phyloP scores from a whole-genome alignment of 1,140 invertebrate species.

The Melanaphis sacchari region DNA sequence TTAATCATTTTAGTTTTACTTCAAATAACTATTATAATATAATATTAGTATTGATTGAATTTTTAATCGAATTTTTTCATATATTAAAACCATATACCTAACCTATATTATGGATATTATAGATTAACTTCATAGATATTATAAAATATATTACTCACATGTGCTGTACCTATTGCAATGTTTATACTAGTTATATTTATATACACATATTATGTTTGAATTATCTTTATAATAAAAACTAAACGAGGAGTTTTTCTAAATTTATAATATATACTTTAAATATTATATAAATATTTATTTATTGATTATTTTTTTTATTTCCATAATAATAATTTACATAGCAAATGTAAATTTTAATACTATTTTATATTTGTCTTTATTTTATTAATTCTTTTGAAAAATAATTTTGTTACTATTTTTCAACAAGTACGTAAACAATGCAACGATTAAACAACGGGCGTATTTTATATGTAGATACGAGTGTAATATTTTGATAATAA shows the following conservation, averaged over 20 bases:
- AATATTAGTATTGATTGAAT: neutral
- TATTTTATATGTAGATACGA: neutral
- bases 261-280: neutral
- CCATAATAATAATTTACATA: neutral
- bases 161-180: neutral
- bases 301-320: neutral
- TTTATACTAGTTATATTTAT: neutral
- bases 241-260: neutral
- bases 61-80: constrained; percentile 15
- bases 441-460: neutral
- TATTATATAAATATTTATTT: neutral
- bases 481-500: neutral
- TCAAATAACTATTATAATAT: neutral
- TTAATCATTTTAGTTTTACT: neutral
- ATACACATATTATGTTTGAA: neutral
- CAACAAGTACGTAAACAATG: neutral
- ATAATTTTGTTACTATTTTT: neutral
- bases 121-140: too few relatives aligned
- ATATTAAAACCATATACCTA: neutral
- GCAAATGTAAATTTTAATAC: neutral
- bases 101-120: too few relatives aligned
- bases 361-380: neutral
- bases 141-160: neutral
- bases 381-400: neutral
- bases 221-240: neutral